Evolutionary conservation across 2,888 invertebrate genomes (phyloP).

Genomic region (Apantesis nais): DNA sequence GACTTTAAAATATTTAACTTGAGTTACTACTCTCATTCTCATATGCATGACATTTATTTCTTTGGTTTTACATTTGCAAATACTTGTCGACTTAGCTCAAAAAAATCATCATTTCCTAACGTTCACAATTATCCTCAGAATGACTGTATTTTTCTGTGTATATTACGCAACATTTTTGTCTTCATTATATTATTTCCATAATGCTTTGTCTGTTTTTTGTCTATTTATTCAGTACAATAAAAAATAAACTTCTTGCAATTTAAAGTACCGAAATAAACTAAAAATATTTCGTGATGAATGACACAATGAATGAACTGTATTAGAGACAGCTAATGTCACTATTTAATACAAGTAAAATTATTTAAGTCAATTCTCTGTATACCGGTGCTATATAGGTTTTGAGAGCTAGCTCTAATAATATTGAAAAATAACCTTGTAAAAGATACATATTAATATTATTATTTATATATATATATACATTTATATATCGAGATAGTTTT

Average conservation of each 20-base stretch:
- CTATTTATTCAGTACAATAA: background rate
- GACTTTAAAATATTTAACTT: background rate
- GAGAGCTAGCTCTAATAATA: background rate
- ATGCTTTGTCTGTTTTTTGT: background rate
- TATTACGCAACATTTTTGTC: background rate
- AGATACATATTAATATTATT: background rate
- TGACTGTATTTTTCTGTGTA: background rate
- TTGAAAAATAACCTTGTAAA: background rate
- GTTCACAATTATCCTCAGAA: background rate
- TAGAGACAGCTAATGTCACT: no score
- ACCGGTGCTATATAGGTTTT: background rate
- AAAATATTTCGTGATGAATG: background rate
- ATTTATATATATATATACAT: no score
- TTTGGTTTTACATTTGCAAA: no score
- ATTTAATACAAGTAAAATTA: no score
- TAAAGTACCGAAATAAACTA: background rate
- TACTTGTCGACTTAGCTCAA: background rate
- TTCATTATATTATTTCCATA: background rate
- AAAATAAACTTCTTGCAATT: no score
- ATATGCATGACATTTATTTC: no score
- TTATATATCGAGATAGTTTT: no score
- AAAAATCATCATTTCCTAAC: background rate
- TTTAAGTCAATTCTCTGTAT: background rate
- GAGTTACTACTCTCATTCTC: no score
- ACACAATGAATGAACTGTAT: no score